Conservation (phyloP, 92 coral and sea anemone genomes). For the Parazoanthus swiftii region DNA sequence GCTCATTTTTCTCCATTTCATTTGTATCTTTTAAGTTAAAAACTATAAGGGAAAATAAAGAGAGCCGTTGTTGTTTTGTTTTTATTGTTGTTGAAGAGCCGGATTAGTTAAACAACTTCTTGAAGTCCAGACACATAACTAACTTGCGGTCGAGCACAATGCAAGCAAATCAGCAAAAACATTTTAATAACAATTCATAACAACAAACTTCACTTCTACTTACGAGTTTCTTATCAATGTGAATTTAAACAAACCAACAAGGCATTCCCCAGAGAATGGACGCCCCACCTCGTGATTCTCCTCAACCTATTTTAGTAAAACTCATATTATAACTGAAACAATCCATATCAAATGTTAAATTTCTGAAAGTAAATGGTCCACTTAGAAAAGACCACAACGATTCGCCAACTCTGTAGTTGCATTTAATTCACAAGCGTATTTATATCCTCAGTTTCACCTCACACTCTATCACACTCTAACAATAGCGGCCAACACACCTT, state of each 20-base stretch:
- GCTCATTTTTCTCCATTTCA: too few relatives aligned
- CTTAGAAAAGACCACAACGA: conserved; percentile 12
- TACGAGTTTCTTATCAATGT: conserved; percentile 6
- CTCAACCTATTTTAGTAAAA: background rate
- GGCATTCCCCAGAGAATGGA: conserved; percentile 7
- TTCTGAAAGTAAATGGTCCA: conserved; percentile 12
- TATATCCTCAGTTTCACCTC: background rate
- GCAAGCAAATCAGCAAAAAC: too few relatives aligned
- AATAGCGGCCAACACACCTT: too few relatives aligned
- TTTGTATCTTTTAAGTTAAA: too few relatives aligned
- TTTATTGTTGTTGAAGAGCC: too few relatives aligned
- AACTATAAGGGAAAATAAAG: too few relatives aligned
- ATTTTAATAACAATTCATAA: too few relatives aligned
- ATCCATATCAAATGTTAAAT: conserved; percentile 10
- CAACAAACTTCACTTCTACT: conserved; percentile 3
- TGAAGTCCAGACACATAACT: too few relatives aligned
- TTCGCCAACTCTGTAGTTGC: conserved; percentile 20
- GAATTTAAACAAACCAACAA: conserved; percentile 16
- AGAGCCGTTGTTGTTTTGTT: too few relatives aligned
- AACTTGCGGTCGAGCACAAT: too few relatives aligned
- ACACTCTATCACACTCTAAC: too few relatives aligned
- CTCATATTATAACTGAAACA: conserved; percentile 10
- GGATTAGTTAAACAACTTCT: too few relatives aligned
- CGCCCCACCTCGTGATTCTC: background rate
- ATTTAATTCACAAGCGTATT: background rate